phyloP scores from a whole-genome alignment of 2,797 vertebrate genomes.

The Oophaga sylvatica region DNA sequence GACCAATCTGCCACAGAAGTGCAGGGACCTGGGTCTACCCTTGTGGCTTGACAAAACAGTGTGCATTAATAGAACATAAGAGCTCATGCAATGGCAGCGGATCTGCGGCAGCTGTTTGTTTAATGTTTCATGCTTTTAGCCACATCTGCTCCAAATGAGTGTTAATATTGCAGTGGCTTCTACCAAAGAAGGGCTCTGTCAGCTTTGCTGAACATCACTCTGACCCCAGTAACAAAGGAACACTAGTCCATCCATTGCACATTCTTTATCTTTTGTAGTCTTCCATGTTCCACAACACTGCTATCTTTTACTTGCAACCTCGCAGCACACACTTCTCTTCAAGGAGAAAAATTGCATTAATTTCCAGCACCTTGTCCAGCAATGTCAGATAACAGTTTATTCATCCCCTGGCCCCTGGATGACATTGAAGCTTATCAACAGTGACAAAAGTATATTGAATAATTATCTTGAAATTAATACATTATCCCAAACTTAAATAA shows the following conservation, averaged over 20 bases:
- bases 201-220: slow-evolving; percentile 90
- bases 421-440: slow-evolving; percentile 95
- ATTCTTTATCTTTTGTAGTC: slow-evolving; percentile 60
- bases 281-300: slow-evolving; percentile 61
- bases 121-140: slow-evolving; percentile 98
- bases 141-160: slow-evolving; percentile 97
- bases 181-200: slow-evolving; percentile 85
- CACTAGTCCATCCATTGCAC: slow-evolving; percentile 66
- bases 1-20: slow-evolving; percentile 66
- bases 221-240: slow-evolving; percentile 79
- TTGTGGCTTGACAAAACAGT: slow-evolving; percentile 63
- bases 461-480: slow-evolving; percentile 97
- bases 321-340: slow-evolving; percentile 70
- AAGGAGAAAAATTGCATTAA: slow-evolving; percentile 82
- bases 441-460: slow-evolving; percentile 97
- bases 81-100: slow-evolving; percentile 82
- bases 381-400: slow-evolving; percentile 86
- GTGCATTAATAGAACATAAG: slow-evolving; percentile 80
- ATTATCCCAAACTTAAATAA: slow-evolving; percentile 95
- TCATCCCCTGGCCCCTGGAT: slow-evolving; percentile 79
- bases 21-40: slow-evolving; percentile 67
- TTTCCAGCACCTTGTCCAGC: slow-evolving; percentile 81
- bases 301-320: slow-evolving; percentile 36
- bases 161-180: slow-evolving; percentile 94
- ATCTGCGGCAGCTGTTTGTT: slow-evolving; percentile 98